Evolutionary conservation across 1,140 invertebrate genomes (phyloP), one percentile per base, ranked within the genome.

Genomic region (Drosophila melanica): DNA sequence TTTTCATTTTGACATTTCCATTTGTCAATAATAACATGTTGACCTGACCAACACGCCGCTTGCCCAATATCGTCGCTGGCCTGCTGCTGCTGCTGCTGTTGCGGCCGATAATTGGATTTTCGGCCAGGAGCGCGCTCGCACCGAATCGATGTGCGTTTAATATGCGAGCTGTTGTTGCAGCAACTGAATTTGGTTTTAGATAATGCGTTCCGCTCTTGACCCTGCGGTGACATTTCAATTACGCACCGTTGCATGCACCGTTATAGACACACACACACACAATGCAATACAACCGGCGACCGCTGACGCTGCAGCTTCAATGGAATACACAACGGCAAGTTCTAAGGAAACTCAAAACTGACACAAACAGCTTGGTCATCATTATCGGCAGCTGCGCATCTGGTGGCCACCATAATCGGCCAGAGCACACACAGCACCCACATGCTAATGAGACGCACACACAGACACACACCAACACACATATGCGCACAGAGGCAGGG

Each of bases 1-100:
- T 86, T 86, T 90, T 90, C 86, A 90, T 90, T 86, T 79, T 86
- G 86, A 90, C 86, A 90, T 90, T 90, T 90, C 71, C 79, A 90
- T 90, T 90, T 90, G 87, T 90, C 87, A 90, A 90, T 90, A 86
- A 85, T 77, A 82, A 79, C 81, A 80, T 79, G 79, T 80, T 90
- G 73, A 81, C 81, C 73, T 75, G 69, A 62, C 72, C 69, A 54
- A 45, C 63, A 65, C 14, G 23, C 45, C 42, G 53, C 58, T 72
- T 62, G 50, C 69, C 41, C 69, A 73, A 72, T 47, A 58, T 33
- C 45, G 59, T 23, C 51, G 1, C 20, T 4, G 45, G 42, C 27
- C 16, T 35, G 35, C 20, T 23, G 39, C 14, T 48, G 30, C 9
- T 30, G 45, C 45, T 23, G n/a, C 35, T 18, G 18, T 8, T 58